A percentile compares a stretch with the other conserved stretches of the same genome.
Conservation (phyloP, 2,888 invertebrate genomes). For the Drosophila cyrtoloma region DNA sequence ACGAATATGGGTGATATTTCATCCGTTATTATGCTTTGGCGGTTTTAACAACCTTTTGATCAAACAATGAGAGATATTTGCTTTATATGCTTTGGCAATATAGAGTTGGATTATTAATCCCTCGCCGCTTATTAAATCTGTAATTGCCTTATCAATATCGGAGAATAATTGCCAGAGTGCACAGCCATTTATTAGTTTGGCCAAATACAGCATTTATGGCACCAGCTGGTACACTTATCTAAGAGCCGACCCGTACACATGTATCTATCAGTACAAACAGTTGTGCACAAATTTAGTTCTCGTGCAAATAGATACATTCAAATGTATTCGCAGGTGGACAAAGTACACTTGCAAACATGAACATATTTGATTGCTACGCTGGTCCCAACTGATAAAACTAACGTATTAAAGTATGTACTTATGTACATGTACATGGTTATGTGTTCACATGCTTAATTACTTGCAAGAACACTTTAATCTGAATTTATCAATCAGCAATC, state of each 20-base stretch:
- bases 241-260: slow-evolving; percentile 2
- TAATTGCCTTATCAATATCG: slow-evolving; percentile 38
- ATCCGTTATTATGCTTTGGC: not conserved
- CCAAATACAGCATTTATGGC: slow-evolving; percentile 42
- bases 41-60: not conserved
- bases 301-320: slow-evolving; percentile 43
- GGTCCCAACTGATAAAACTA: slow-evolving; percentile 46
- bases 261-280: slow-evolving; percentile 1
- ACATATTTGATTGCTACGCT: slow-evolving; percentile 7
- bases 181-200: slow-evolving; percentile 4
- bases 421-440: not conserved
- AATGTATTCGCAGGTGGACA: slow-evolving; percentile 35
- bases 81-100: slow-evolving; percentile 11
- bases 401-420: not conserved
- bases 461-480: not conserved
- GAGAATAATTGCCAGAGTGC: slow-evolving; percentile 38
- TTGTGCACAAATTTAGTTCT: slow-evolving; percentile 46
- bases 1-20: not conserved
- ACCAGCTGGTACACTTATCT: slow-evolving; percentile 56
- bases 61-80: slow-evolving; percentile 1
- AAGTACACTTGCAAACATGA: not conserved
- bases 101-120: slow-evolving; percentile 28
- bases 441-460: slow-evolving; percentile 1
- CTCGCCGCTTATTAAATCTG: slow-evolving; percentile 26
- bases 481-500: slow-evolving; percentile 1